A percentile compares a stretch with the other conserved stretches of the same genome.
Evolutionary conservation across 2,888 invertebrate species (phyloP).

Genomic region (Eristalinus aeneus): DNA sequence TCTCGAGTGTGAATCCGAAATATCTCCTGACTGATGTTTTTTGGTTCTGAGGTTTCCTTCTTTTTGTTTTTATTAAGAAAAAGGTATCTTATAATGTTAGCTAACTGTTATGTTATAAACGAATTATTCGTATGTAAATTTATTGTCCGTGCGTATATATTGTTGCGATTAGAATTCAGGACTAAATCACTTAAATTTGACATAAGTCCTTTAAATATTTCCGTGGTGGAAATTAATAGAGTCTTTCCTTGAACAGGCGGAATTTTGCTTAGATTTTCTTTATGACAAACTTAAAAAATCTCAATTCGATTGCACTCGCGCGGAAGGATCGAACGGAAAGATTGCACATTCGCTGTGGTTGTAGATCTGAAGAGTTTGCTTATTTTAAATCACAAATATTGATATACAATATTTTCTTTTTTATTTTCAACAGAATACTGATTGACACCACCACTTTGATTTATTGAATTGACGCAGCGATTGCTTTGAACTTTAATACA

Average conservation of each 20-base stretch:
- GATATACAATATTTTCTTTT: constrained; percentile 26
- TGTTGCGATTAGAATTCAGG: constrained; percentile 78
- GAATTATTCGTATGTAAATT: constrained; percentile 79
- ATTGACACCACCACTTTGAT: neutral
- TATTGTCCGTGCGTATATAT: constrained; percentile 75
- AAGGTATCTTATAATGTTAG: constrained; percentile 51
- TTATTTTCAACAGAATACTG: neutral
- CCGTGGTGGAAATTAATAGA: constrained; percentile 77
- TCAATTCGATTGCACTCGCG: constrained; percentile 51
- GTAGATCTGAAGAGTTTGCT: constrained; percentile 5
- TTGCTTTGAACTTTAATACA: neutral
- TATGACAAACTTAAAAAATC: constrained; percentile 45
- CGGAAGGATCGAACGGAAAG: constrained; percentile 49
- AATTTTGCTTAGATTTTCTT: constrained; percentile 75
- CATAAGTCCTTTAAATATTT: constrained; percentile 78
- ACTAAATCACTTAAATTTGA: constrained; percentile 79
- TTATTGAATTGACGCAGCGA: neutral
- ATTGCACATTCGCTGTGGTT: constrained; percentile 71
- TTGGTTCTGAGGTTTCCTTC: neutral
- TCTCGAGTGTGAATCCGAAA: neutral
- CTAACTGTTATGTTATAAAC: constrained; percentile 80
- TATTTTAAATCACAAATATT: constrained; percentile 14
- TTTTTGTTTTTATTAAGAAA: neutral
- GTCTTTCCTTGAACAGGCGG: constrained; percentile 75
- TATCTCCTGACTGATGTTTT: neutral